phyloP scores from a whole-genome alignment of 2,888 invertebrate species.

The Spatulosminthurus flaviceps region DNA sequence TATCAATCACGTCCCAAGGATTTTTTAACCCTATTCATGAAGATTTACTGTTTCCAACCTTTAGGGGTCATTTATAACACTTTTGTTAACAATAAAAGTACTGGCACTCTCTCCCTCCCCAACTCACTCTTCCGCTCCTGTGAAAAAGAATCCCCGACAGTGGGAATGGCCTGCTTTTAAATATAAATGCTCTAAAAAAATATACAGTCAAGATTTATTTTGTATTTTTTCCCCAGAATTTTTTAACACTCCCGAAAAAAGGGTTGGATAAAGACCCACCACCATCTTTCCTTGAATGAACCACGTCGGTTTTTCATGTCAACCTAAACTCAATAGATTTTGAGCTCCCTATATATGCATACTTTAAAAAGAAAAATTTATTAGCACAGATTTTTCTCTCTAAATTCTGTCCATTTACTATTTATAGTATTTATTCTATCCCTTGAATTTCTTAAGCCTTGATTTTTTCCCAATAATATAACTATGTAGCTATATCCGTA shows the following conservation, averaged over 20 bases:
- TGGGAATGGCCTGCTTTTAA: conserved; percentile 18
- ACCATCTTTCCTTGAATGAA: too few species aligned
- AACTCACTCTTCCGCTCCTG: conserved; percentile 15
- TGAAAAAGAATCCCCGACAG: neutral
- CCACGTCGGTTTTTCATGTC: too few species aligned
- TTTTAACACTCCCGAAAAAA: neutral
- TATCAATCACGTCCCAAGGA: conserved; percentile 42
- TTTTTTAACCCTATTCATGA: conserved; percentile 43
- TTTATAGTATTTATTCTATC: too few species aligned
- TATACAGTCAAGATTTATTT: conserved; percentile 9
- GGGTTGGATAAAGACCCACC: too few species aligned
- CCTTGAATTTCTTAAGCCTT: too few species aligned
- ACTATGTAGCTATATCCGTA: too few species aligned
- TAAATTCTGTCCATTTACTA: too few species aligned
- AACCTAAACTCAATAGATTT: too few species aligned
- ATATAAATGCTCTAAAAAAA: conserved; percentile 7
- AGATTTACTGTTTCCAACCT: conserved; percentile 44
- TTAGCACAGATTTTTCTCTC: too few species aligned
- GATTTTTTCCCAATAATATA: too few species aligned
- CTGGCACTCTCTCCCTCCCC: conserved; percentile 21
- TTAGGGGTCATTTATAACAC: conserved; percentile 43
- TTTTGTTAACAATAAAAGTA: conserved; percentile 38
- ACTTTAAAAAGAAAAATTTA: too few species aligned
- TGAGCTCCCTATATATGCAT: too few species aligned
- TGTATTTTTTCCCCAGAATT: neutral